These are phyloP conservation scores for Prionace glauca DNA, from an alignment of 2,797 vertebrate genomes.

Conservation along the genomic window DNA sequence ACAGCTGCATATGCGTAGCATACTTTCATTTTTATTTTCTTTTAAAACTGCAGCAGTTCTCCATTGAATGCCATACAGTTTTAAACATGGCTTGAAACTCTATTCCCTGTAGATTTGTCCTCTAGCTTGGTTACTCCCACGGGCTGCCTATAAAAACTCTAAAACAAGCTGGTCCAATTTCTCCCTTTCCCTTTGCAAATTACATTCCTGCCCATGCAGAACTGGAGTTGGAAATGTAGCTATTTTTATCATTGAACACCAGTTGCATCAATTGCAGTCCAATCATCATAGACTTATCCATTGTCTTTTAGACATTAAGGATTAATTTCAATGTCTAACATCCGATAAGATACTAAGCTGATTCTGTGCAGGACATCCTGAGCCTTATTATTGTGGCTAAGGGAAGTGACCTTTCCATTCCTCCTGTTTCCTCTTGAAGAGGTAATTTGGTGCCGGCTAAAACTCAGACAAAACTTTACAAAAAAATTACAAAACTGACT, in stretches of 20 bases:
- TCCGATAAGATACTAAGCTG: conserved; percentile 31
- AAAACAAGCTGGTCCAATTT: background rate
- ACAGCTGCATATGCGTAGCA: background rate
- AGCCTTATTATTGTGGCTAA: conserved; percentile 24
- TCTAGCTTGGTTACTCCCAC: background rate
- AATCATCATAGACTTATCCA: background rate
- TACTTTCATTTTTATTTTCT: background rate
- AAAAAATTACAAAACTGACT: background rate
- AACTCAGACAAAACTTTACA: background rate
- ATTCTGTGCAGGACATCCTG: conserved; percentile 35
- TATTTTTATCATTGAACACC: background rate
- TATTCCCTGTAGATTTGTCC: background rate
- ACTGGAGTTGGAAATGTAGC: background rate
- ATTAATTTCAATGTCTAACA: conserved; percentile 30
- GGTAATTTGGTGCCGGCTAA: conserved; percentile 1
- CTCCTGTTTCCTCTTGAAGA: conserved; percentile 17
- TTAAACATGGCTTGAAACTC: background rate
- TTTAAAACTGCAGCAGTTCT: background rate
- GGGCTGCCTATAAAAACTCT: background rate
- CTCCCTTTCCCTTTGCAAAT: background rate
- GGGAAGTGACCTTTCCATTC: conserved; percentile 36
- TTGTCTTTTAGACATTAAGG: background rate
- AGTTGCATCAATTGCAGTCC: background rate
- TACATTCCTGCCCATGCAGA: background rate
- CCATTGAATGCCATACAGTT: background rate